Evolutionary conservation across 1,140 invertebrate genomes (phyloP).

Genomic region (Latrodectus geometricus): DNA sequence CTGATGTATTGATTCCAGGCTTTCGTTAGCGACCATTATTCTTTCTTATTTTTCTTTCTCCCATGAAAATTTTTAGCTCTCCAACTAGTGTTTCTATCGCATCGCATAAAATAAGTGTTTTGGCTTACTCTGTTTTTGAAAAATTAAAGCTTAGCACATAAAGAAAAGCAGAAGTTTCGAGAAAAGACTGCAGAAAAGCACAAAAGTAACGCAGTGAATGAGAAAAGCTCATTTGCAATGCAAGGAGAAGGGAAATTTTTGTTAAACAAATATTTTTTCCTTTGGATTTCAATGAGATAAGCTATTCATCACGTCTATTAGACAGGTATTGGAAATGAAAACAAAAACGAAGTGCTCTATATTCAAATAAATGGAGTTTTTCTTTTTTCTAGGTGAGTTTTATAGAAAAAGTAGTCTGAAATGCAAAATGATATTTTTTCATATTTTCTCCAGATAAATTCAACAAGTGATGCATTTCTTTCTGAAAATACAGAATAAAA

Average conservation of each 20-base stretch:
- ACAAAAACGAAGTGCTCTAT: neutral
- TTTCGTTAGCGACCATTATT: no score
- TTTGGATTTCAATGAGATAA: constrained; percentile 18
- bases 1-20: no score
- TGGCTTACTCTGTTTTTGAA: no score
- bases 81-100: no score
- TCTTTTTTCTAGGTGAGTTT: neutral
- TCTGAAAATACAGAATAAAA: no score
- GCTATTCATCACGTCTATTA: constrained; percentile 23
- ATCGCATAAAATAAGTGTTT: no score
- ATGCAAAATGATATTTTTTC: constrained; percentile 36
- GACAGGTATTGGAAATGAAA: neutral
- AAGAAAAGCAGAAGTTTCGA: neutral
- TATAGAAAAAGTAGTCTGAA: neutral
- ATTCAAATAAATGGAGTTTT: constrained; percentile 19
- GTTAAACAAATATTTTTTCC: constrained; percentile 3
- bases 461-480: constrained; percentile 6
- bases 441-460: constrained; percentile 6
- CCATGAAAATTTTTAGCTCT: no score
- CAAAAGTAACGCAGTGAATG: no score
- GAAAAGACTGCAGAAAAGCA: neutral
- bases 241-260: no score
- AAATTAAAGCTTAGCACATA: no score
- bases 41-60: no score
- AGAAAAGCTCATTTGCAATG: no score